These are phyloP conservation scores for Strix uralensis DNA, from an alignment of 2,113 vertebrate genomes.

Conservation along the genomic window DNA sequence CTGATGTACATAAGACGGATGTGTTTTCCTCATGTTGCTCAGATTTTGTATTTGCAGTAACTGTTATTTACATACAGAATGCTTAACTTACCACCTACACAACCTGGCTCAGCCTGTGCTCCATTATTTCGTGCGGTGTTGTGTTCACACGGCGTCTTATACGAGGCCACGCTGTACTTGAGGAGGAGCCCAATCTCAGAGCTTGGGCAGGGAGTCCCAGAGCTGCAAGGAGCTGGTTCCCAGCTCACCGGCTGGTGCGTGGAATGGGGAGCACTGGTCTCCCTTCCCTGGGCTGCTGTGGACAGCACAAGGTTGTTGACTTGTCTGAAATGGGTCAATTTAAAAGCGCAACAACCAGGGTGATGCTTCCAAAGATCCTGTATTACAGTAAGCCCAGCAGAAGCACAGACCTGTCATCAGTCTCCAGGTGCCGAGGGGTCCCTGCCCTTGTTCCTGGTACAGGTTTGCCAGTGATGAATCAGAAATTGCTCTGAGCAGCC, in stretches of 20 bases:
- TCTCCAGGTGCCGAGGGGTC: not conserved
- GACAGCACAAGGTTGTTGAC: rapidly evolving
- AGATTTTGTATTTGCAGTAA: conserved; percentile 11
- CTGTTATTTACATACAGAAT: conserved; percentile 9
- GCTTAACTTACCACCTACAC: not conserved
- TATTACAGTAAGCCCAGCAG: not conserved
- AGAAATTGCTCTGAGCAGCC: not conserved
- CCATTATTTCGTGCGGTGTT: not conserved
- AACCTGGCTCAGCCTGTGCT: not conserved
- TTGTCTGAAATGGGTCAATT: not conserved
- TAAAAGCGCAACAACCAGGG: not conserved
- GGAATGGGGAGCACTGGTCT: not conserved
- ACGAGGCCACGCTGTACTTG: not conserved
- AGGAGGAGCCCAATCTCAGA: not conserved
- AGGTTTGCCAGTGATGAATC: not conserved
- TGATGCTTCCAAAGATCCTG: not conserved
- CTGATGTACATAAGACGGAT: not conserved
- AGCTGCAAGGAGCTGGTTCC: not conserved
- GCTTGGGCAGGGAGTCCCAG: not conserved
- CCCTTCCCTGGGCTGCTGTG: not conserved
- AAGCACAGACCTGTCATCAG: not conserved
- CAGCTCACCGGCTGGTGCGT: not conserved
- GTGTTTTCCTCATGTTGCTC: not conserved
- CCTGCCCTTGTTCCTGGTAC: not conserved
- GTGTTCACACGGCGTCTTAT: rapidly evolving